Conservation (phyloP, 2,113 vertebrate genomes). For the Colinus virginianus region DNA sequence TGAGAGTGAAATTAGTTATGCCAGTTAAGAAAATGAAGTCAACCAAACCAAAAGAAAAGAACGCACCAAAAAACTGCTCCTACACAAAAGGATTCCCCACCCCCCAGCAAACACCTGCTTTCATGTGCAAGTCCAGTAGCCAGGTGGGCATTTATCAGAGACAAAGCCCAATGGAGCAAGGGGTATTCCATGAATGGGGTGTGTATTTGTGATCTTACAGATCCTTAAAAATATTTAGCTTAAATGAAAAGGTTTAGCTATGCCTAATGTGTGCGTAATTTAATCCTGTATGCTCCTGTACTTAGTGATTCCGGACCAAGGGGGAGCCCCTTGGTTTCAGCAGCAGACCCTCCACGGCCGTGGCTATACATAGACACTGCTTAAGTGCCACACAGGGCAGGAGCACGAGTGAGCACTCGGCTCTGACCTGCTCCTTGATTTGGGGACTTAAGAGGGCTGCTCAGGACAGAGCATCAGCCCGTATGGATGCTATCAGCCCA, state of each 20-base stretch:
- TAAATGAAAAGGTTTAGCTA: neutral
- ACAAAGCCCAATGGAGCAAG: neutral
- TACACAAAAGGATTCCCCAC: neutral
- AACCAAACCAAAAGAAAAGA: neutral
- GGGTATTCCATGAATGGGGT: neutral
- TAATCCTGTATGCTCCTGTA: neutral
- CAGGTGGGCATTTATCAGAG: neutral
- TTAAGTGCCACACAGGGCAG: neutral
- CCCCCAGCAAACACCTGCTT: neutral
- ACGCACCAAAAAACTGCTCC: neutral
- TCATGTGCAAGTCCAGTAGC: neutral
- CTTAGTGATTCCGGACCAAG: neutral
- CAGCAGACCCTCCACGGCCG: neutral
- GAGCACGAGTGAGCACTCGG: rapidly evolving
- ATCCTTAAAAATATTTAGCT: neutral
- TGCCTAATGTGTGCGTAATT: neutral
- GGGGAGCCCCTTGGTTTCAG: neutral
- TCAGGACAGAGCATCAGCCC: constrained; percentile 49
- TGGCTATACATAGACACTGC: neutral
- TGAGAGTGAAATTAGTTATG: neutral
- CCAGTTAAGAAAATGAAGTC: neutral
- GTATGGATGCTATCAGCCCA: constrained; percentile 20
- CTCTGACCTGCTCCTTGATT: neutral
- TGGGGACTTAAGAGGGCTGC: constrained; percentile 53
- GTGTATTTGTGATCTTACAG: neutral